These are phyloP conservation scores for Mus caroli DNA, from an alignment of 2,797 vertebrate species.

Conservation along the genomic window DNA sequence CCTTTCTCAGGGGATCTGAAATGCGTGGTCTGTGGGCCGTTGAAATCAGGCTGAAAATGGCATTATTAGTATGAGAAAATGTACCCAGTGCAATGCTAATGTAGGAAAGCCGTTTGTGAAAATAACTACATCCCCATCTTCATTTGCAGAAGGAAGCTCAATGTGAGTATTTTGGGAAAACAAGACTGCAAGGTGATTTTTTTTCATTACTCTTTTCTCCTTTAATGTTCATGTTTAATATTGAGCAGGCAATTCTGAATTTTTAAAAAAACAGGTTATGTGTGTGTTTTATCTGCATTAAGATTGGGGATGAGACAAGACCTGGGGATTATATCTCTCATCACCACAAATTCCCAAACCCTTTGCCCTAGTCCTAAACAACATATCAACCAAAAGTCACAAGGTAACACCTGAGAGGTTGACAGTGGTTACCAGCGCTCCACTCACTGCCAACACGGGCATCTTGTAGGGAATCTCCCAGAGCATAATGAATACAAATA, in stretches of 20 bases:
- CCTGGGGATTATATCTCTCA: background rate
- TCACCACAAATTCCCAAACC: background rate
- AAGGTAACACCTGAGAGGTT: background rate
- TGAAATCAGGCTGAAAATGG: background rate
- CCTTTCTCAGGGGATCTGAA: background rate
- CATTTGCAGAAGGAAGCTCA: background rate
- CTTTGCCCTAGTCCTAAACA: slow-evolving; percentile 30
- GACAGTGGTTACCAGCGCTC: background rate
- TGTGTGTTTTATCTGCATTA: slow-evolving; percentile 13
- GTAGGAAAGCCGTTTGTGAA: background rate
- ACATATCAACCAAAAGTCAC: background rate
- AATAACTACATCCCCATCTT: background rate
- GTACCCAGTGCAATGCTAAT: background rate
- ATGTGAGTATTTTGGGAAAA: background rate
- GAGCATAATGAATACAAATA: background rate
- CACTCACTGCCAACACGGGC: background rate
- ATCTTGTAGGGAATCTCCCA: background rate
- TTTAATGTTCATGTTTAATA: background rate
- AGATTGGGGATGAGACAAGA: background rate
- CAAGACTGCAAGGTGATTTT: background rate
- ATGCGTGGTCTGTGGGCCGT: background rate
- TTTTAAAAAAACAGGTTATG: background rate
- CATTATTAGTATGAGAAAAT: slow-evolving; percentile 7
- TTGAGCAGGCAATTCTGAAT: background rate
- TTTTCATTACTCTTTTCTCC: background rate